These are phyloP conservation scores for Andrena haemorrhoa DNA, from an alignment of 2,888 invertebrate species.

Conservation along the genomic window DNA sequence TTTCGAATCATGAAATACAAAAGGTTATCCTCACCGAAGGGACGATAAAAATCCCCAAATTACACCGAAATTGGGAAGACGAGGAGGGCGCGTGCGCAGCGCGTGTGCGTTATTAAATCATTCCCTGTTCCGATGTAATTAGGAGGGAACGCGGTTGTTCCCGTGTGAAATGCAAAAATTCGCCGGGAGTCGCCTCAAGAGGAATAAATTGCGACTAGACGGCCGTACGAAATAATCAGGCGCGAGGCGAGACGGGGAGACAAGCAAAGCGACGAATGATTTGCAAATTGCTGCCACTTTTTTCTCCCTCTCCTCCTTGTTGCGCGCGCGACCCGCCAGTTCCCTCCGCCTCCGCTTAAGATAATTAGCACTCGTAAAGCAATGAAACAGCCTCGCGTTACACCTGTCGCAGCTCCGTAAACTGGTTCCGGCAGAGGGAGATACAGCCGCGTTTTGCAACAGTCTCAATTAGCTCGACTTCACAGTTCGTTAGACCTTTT, in stretches of 20 bases:
- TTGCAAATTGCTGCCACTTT: constrained; percentile 40
- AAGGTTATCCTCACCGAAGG: too few species aligned
- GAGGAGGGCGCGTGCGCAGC: background rate
- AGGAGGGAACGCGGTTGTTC: background rate
- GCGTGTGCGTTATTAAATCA: constrained; percentile 25
- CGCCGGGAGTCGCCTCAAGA: constrained; percentile 19
- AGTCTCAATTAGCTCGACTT: constrained; percentile 78
- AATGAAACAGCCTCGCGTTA: constrained; percentile 70
- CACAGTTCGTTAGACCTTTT: constrained; percentile 80
- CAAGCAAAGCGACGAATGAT: constrained; percentile 44
- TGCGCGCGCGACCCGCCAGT: constrained; percentile 23
- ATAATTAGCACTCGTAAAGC: constrained; percentile 72
- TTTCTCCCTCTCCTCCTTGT: constrained; percentile 11
- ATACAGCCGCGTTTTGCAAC: constrained; percentile 69
- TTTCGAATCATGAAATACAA: too few species aligned
- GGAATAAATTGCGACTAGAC: constrained; percentile 30
- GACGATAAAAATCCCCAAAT: background rate
- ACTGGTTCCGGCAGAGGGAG: constrained; percentile 65
- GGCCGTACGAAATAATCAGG: constrained; percentile 39
- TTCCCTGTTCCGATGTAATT: constrained; percentile 21
- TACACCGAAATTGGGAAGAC: background rate
- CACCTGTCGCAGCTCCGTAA: constrained; percentile 72
- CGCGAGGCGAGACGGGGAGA: constrained; percentile 4
- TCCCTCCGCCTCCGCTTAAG: constrained; percentile 59
- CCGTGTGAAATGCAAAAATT: constrained; percentile 1